Base-by-base conservation (phyloP, 2,888 invertebrate species). In the Ochlodes sylvanus region DNA sequence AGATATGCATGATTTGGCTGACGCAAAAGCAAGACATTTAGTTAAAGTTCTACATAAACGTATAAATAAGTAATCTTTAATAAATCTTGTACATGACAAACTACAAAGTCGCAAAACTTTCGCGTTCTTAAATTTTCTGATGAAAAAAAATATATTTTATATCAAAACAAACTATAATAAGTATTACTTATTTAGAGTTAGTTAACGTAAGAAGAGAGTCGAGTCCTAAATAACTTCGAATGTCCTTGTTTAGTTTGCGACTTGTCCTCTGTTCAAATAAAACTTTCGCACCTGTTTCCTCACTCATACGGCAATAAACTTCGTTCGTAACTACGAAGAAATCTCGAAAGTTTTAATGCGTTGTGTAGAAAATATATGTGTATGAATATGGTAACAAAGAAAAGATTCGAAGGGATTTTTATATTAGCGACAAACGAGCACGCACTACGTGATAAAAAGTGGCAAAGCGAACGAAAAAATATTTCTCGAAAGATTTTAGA, bases 161-260 rank as follows among this genome's bases (percentile, higher is more conserved):
- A 60, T 32, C 27, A 12, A 32, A 27, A 12, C 21, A 65, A 34
- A 66, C 42, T 42, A 17, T n/a, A 65, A 58, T 14, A 54, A 60
- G 54, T n/a, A n/a, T 54, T 58, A 60, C 52, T 12, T 32, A 60
- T 50, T 60, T 42, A 34, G 41, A 52, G 41, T 58, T 52, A 58
- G 58, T 52, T 41, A 38, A 38, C 38, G 65, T 27, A 38, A 42
- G 67, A 47, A 62, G 62, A 42, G 62, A 68, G 47, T 38, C 47
- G 19, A 79, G 79, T 81, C 83, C 76, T 76, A 78, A 74, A 80
- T 81, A 77, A 81, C 83, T 84, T 83, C 69, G 75, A 74, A 80
- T 76, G 76, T 80, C 77, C 76, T 77, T 76, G 77, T 75, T 66
- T 68, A 69, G 67, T 67, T 67, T 56, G 44, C 47, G 60, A 67